Percentiles rank a stretch among this genome's conserved stretches.
phyloP scores from a whole-genome alignment of 2,113 vertebrate species.

The Lepidothrix coronata region DNA sequence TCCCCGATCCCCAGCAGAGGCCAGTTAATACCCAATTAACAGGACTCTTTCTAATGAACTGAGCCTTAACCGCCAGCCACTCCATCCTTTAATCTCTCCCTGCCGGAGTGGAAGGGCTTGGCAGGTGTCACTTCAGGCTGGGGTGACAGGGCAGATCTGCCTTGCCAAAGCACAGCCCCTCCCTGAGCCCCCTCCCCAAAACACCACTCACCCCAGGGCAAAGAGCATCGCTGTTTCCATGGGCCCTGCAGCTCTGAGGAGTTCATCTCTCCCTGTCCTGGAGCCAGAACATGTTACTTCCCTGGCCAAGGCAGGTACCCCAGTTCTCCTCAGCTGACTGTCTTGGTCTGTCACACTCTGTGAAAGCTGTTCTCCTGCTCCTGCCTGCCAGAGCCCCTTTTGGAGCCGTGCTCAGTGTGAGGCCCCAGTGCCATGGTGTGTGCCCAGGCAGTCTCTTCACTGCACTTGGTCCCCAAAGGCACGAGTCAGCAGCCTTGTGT shows the following conservation, averaged over 20 bases:
- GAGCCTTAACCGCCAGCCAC: constrained; percentile 13
- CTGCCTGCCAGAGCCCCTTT: background rate
- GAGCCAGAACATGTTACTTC: background rate
- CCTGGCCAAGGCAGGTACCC: background rate
- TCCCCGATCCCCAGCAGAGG: constrained; percentile 58
- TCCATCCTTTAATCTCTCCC: constrained; percentile 54
- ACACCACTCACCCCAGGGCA: background rate
- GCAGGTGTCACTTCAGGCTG: constrained; percentile 46
- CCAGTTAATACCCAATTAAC: constrained; percentile 67
- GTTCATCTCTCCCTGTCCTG: background rate
- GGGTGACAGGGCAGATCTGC: background rate
- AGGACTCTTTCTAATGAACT: constrained; percentile 55
- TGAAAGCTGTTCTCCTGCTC: background rate
- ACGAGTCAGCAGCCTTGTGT: background rate
- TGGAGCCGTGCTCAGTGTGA: background rate
- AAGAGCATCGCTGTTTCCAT: too few species aligned
- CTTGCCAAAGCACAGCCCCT: background rate
- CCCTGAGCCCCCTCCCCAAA: background rate
- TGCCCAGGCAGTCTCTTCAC: background rate
- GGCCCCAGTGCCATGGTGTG: background rate
- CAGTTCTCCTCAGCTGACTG: background rate
- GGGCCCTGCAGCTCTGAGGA: background rate
- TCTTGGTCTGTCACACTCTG: background rate
- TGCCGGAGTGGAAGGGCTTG: constrained; percentile 1
- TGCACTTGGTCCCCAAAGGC: background rate